phyloP scores from a whole-genome alignment of 2,113 vertebrate genomes.

The Setophaga coronata region DNA sequence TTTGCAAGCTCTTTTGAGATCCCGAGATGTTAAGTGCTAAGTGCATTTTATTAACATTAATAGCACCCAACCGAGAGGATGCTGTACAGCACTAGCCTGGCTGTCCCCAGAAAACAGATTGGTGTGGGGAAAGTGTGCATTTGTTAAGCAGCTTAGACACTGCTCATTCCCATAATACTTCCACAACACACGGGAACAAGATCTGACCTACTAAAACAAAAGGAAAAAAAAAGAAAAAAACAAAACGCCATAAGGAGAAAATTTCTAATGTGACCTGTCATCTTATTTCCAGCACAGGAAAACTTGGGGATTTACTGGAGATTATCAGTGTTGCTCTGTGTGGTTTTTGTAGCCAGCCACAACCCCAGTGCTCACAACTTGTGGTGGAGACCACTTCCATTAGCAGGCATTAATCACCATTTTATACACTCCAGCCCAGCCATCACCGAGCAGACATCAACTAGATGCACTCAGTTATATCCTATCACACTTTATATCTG shows the following conservation, averaged over 20 bases:
- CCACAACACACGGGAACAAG: not conserved
- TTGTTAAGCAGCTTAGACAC: slow-evolving; percentile 56
- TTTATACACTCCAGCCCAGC: slow-evolving; percentile 17
- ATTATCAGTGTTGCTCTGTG: not conserved
- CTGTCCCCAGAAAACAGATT: slow-evolving; percentile 62
- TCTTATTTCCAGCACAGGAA: slow-evolving; percentile 4
- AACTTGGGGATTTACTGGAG: slow-evolving; percentile 45
- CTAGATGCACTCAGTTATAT: slow-evolving; percentile 28
- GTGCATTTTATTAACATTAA: slow-evolving; percentile 67
- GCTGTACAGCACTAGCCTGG: slow-evolving; percentile 8
- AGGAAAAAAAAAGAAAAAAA: not conserved
- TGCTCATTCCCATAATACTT: slow-evolving; percentile 47
- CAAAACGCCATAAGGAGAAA: not conserved
- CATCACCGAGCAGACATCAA: not conserved
- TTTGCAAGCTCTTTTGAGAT: slow-evolving; percentile 62
- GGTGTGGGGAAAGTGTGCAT: slow-evolving; percentile 50
- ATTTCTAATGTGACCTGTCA: not conserved
- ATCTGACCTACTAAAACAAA: slow-evolving; percentile 47
- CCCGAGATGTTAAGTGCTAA: slow-evolving; percentile 57
- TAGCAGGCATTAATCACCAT: slow-evolving; percentile 58
- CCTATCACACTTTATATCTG: slow-evolving; percentile 32
- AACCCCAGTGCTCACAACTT: slow-evolving; percentile 27
- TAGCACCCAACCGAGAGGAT: slow-evolving; percentile 51
- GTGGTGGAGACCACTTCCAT: slow-evolving; percentile 47
- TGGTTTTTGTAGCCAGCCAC: slow-evolving; percentile 1